Base-by-base conservation (phyloP, 2,888 invertebrate genomes). In the Agrotis ipsilon region DNA sequence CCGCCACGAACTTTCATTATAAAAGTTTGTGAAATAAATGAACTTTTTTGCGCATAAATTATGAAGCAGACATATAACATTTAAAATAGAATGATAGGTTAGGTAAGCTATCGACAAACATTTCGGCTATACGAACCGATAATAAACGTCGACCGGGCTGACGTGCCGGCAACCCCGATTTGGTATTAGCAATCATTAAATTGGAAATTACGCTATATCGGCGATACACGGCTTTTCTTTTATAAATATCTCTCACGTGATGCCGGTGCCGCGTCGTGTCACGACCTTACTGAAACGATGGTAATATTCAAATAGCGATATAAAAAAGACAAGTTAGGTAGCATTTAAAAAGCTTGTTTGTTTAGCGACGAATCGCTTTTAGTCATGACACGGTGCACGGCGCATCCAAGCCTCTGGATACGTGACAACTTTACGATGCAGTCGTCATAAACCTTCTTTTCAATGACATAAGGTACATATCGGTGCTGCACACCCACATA, bases 261-360 rank as follows among this genome's bases (percentile, higher is more conserved):
- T 93, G 86, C 88, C 92, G 92, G 95, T 95, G 95, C 96, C 96
- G 92, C 86, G 93, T 92, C 94, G 96, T 95, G 94, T 92, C 96
- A 95, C 94, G 96, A 95, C 94, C 93, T 90, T 86, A 90, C 92
- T 86, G 91, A 92, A 94, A 94, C 95, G 95, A 94, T 94, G 92
- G 92, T 92, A 96, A 96, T 96, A 96, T 96, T 95, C 96, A 96
- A 96, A 96, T 96, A 92, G 94, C 94, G 94, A 93, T 95, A 95
- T 96, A 96, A 96, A 96, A 95, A 96, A 95, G 94, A 95, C 95
- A 96, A 96, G 95, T 96, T 95, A 94, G 94, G 94, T 94, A 96
- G 95, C 96, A 95, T 96, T 96, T 96, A 96, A 96, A 96, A 96
- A 95, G 93, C 94, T 95, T 96, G 96, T 96, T 96, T 96, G 94